These are phyloP conservation scores for Kryptolebias marmoratus DNA, from an alignment of 2,113 vertebrate species.

Conservation along the genomic window DNA sequence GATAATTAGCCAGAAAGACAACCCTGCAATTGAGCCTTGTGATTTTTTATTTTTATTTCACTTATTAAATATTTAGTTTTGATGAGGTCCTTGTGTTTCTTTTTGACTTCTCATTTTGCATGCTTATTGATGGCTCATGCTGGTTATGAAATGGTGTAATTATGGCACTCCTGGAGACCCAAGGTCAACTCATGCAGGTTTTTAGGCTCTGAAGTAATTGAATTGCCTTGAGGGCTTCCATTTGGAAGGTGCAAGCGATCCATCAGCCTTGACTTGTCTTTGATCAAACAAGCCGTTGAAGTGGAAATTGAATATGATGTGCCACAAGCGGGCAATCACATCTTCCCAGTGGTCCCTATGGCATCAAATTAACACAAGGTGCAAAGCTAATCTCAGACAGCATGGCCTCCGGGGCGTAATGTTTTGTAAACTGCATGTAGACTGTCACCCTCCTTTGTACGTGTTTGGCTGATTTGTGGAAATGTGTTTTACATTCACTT, in stretches of 20 bases:
- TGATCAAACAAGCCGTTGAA: conserved; percentile 71
- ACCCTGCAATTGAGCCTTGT: conserved; percentile 25
- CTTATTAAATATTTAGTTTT: conserved; percentile 6
- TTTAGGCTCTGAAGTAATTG: conserved; percentile 67
- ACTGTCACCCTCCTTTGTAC: conserved; percentile 64
- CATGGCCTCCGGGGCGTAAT: conserved; percentile 57
- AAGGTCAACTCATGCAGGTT: conserved; percentile 54
- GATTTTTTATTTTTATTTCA: conserved; percentile 26
- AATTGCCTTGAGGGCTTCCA: conserved; percentile 67
- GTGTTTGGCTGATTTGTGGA: conserved; percentile 60
- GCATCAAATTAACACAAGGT: conserved; percentile 75
- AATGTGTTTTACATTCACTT: conserved; percentile 46
- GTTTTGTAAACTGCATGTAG: conserved; percentile 63
- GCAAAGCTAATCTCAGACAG: conserved; percentile 69
- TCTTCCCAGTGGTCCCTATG: conserved; percentile 40
- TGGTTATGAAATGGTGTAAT: conserved; percentile 61
- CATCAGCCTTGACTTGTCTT: conserved; percentile 59
- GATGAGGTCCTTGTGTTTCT: background rate
- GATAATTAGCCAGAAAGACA: background rate
- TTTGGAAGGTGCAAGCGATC: conserved; percentile 70
- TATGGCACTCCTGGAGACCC: conserved; percentile 63
- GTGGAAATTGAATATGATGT: conserved; percentile 80
- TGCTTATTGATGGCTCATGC: conserved; percentile 10
- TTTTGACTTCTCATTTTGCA: conserved; percentile 24
- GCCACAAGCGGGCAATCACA: conserved; percentile 71